phyloP scores from a whole-genome alignment of 1,140 invertebrate genomes.

The Camponotus floridanus region DNA sequence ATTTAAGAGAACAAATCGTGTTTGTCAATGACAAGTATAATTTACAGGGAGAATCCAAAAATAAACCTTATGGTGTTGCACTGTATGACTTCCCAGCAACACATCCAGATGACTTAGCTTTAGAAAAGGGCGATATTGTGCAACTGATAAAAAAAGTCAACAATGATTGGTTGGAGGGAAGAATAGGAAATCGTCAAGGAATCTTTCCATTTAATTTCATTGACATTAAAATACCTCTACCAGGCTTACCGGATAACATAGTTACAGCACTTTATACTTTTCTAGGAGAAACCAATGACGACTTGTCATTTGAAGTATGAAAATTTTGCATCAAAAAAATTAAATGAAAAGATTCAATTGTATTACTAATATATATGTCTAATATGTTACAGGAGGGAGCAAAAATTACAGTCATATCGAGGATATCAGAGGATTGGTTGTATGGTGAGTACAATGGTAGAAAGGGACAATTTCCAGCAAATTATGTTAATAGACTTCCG shows the following conservation, averaged over 20 bases:
- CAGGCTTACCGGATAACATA: conserved; percentile 79
- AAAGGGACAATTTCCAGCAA: conserved; percentile 93
- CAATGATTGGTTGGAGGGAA: conserved; percentile 93
- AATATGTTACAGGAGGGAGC: conserved; percentile 88
- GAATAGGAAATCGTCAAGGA: conserved; percentile 89
- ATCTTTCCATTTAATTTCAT: conserved; percentile 94
- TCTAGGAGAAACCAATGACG: conserved; percentile 87
- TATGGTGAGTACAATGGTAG: conserved; percentile 90
- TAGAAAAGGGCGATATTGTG: conserved; percentile 91
- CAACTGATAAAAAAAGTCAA: conserved; percentile 90
- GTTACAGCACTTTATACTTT: conserved; percentile 89
- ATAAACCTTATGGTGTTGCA: conserved; percentile 89
- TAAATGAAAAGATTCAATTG: not conserved
- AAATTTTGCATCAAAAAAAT: not conserved
- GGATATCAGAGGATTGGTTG: conserved; percentile 93
- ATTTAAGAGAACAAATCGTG: not conserved
- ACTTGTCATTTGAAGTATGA: conserved; percentile 87
- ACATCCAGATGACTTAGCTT: conserved; percentile 90
- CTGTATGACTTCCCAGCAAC: conserved; percentile 91
- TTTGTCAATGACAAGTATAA: conserved; percentile 17
- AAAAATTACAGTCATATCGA: conserved; percentile 90
- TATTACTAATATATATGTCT: conserved; percentile 8
- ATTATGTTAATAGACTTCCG: conserved; percentile 91
- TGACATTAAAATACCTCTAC: conserved; percentile 91
- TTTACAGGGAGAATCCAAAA: conserved; percentile 79